Conservation (phyloP, 2,113 vertebrate species). For the Lagopus leucura region DNA sequence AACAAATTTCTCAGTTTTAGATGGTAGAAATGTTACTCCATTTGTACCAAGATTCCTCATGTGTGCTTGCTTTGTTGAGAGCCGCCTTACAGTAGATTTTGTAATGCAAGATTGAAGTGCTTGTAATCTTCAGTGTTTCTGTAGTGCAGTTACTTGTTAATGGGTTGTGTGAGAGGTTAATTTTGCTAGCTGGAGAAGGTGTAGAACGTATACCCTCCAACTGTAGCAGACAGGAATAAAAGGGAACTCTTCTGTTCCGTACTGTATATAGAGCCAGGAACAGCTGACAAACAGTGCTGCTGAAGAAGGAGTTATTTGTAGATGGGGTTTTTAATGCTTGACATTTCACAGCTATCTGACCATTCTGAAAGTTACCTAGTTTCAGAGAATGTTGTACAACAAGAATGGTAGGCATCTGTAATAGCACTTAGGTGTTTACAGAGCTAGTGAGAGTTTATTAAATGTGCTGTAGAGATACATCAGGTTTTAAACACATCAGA, state of each 20-base stretch:
- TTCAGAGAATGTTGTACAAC: constrained; percentile 32
- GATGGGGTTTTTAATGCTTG: constrained; percentile 49
- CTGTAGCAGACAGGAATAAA: neutral
- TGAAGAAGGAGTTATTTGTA: constrained; percentile 52
- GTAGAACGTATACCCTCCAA: neutral
- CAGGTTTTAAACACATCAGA: neutral
- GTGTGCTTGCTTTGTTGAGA: fast-evolving
- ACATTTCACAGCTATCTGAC: constrained; percentile 4
- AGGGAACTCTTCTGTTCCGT: constrained; percentile 17
- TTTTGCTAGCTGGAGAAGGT: neutral
- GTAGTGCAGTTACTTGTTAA: neutral
- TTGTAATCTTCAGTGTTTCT: neutral
- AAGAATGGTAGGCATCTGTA: constrained; percentile 29
- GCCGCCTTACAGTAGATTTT: fast-evolving
- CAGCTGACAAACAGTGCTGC: constrained; percentile 34
- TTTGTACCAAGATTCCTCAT: neutral
- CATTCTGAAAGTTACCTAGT: constrained; percentile 40
- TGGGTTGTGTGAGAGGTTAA: neutral
- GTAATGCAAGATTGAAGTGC: neutral
- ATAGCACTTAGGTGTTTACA: constrained; percentile 4
- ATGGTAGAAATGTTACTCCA: fast-evolving
- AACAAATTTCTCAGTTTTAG: neutral
- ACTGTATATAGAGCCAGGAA: constrained; percentile 20
- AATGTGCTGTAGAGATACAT: constrained; percentile 5
- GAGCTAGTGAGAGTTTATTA: constrained; percentile 21